Percentiles rank a stretch among this genome's conserved stretches.
These are phyloP conservation scores for Mellivora capensis DNA, from an alignment of 2,113 vertebrate species.

Conservation along the genomic window DNA sequence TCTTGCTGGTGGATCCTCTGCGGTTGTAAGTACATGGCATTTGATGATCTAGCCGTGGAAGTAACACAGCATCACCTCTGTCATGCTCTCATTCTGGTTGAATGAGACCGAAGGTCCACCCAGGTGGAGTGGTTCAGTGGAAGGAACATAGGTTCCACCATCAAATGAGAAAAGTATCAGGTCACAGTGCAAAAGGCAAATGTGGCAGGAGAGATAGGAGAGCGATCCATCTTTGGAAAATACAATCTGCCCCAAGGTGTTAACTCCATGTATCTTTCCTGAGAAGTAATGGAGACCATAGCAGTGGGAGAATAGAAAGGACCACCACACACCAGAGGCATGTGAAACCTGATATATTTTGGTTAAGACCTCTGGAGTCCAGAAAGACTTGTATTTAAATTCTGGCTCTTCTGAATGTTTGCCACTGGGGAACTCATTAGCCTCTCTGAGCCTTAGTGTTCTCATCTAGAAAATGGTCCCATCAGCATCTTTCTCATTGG, in stretches of 20 bases:
- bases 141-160: not conserved
- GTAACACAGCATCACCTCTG: not conserved
- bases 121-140: too few species aligned
- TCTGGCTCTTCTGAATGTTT: not conserved
- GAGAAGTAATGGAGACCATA: not conserved
- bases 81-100: not conserved
- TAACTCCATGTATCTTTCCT: not conserved
- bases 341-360: not conserved
- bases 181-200: not conserved
- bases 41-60: not conserved
- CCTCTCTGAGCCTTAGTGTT: not conserved
- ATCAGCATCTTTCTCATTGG: not conserved
- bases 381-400: not conserved
- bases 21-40: not conserved
- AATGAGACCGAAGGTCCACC: not conserved
- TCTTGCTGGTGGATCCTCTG: not conserved
- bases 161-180: not conserved
- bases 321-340: not conserved
- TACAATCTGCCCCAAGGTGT: not conserved
- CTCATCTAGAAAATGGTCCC: not conserved
- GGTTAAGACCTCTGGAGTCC: not conserved
- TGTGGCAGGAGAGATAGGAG: not conserved
- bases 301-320: not conserved
- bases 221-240: not conserved
- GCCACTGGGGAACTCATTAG: not conserved